Percentiles rank a stretch among this genome's conserved stretches.
Evolutionary conservation across 2,797 vertebrate species (phyloP).

Genomic region (Lophius americanus): DNA sequence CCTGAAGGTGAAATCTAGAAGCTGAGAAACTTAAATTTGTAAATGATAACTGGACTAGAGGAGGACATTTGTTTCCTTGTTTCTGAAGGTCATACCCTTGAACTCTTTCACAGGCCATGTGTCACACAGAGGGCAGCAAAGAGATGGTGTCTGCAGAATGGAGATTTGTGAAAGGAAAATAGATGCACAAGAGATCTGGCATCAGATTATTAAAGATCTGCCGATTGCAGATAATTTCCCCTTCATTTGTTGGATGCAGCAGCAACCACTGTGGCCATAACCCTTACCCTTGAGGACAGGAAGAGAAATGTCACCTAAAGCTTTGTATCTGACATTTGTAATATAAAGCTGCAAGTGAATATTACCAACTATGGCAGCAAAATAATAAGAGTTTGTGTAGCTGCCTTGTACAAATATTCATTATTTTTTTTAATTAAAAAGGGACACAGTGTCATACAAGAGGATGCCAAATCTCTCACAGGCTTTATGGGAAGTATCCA

Average conservation of each 20-base stretch:
- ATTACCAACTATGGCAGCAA: too few relatives aligned
- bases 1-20: slow-evolving; percentile 9
- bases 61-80: slow-evolving; percentile 45
- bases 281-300: not conserved
- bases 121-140: slow-evolving; percentile 30
- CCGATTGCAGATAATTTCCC: rapidly evolving
- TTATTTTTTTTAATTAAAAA: too few relatives aligned
- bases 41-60: slow-evolving; percentile 36
- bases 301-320: not conserved
- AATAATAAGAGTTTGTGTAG: too few relatives aligned
- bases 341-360: too few relatives aligned
- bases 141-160: not conserved
- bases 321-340: too few relatives aligned
- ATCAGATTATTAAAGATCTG: not conserved
- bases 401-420: too few relatives aligned
- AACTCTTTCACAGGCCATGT: slow-evolving; percentile 29
- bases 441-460: not conserved
- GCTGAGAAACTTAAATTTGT: not conserved
- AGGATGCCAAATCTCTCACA: too few relatives aligned
- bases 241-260: not conserved
- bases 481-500: not conserved
- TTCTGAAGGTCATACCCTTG: slow-evolving; percentile 56
- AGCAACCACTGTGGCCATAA: not conserved
- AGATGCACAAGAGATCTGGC: slow-evolving; percentile 6
- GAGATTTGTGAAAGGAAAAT: not conserved